Conservation (phyloP, 2,888 invertebrate species). For the Hyles lineata region DNA sequence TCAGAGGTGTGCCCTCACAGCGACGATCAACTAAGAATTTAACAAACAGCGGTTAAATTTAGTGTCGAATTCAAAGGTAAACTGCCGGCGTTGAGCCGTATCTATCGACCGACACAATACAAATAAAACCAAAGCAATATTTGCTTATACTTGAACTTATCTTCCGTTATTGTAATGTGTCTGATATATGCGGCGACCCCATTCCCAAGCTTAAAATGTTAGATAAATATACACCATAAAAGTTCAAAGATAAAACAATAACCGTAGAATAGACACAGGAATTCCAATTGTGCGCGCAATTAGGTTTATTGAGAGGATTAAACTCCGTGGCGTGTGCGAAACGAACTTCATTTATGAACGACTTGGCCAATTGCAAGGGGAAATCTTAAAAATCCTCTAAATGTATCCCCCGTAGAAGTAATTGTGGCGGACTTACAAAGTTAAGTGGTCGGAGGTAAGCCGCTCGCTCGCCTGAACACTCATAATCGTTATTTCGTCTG, state of each 20-base stretch:
- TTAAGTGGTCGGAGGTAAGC: constrained; percentile 77
- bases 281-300: constrained; percentile 73
- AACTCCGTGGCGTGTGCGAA: constrained; percentile 59
- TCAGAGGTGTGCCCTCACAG: constrained; percentile 35
- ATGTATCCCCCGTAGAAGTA: constrained; percentile 70
- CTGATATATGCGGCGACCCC: not conserved
- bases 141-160: not conserved
- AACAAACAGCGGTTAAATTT: constrained; percentile 30
- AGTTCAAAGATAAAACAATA: constrained; percentile 52
- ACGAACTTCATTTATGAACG: constrained; percentile 62
- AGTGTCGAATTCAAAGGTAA: constrained; percentile 35
- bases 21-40: constrained; percentile 26
- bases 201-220: constrained; percentile 12
- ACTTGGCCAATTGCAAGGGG: constrained; percentile 50
- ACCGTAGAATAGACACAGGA: constrained; percentile 69
- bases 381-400: constrained; percentile 72
- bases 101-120: not conserved
- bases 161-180: not conserved
- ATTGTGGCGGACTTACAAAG: constrained; percentile 81
- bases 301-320: constrained; percentile 78
- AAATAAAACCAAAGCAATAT: not conserved
- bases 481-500: constrained; percentile 84
- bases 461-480: constrained; percentile 63
- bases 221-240: not conserved
- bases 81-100: constrained; percentile 5